Evolutionary conservation across 2,888 invertebrate species (phyloP).

Genomic region (Dendrolimus pini): DNA sequence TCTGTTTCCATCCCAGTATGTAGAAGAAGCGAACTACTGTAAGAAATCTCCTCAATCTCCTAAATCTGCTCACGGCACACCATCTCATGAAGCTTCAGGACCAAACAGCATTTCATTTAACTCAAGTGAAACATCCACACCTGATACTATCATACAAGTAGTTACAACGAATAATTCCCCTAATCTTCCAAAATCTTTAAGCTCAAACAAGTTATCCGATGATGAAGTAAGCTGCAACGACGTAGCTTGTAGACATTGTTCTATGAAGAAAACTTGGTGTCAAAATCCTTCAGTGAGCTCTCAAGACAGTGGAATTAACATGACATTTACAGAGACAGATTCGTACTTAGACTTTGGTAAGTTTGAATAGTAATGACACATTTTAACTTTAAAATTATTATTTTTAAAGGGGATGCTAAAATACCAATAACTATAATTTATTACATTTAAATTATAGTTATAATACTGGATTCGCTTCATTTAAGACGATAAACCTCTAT

Average conservation of each 20-base stretch:
- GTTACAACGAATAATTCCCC: conserved; percentile 59
- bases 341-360: conserved; percentile 69
- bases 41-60: conserved; percentile 60
- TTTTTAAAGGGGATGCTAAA: too few species aligned
- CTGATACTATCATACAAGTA: conserved; percentile 71
- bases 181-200: conserved; percentile 68
- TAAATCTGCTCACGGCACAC: conserved; percentile 59
- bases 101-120: conserved; percentile 68
- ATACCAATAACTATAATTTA: too few species aligned
- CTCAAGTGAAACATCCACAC: conserved; percentile 72
- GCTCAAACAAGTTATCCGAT: conserved; percentile 75
- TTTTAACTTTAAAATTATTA: too few species aligned
- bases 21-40: conserved; percentile 40
- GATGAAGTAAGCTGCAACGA: conserved; percentile 72
- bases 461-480: too few species aligned
- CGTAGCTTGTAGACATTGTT: conserved; percentile 61
- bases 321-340: conserved; percentile 83
- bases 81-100: conserved; percentile 61
- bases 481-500: too few species aligned
- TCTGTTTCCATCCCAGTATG: conserved; percentile 46
- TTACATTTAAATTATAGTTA: too few species aligned
- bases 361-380: conserved; percentile 20
- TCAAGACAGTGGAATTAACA: conserved; percentile 86
- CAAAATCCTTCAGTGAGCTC: conserved; percentile 83
- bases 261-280: conserved; percentile 77